Conservation (phyloP, 2,888 invertebrate genomes). For the Elysia crispata region DNA sequence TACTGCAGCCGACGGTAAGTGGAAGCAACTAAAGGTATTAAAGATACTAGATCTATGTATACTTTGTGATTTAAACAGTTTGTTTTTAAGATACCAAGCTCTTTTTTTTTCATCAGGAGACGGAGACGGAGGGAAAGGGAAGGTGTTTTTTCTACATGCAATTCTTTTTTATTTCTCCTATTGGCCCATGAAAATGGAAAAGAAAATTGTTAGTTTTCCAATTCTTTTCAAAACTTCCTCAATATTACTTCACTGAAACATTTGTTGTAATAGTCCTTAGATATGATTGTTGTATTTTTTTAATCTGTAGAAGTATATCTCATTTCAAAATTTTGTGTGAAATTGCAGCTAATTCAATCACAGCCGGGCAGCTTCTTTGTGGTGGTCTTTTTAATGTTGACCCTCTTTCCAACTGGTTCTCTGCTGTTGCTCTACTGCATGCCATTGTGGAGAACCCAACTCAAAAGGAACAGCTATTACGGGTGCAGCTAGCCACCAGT, state of each 20-base stretch:
- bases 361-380: constrained; percentile 91
- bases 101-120: no score
- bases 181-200: no score
- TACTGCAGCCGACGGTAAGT: constrained; percentile 85
- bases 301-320: background rate
- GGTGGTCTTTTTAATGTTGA: constrained; percentile 94
- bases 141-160: no score
- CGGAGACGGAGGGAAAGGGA: no score
- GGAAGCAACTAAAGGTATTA: no score
- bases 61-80: no score
- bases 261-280: background rate
- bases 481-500: constrained; percentile 88
- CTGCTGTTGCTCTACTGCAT: constrained; percentile 93
- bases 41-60: no score
- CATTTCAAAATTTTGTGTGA: background rate
- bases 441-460: constrained; percentile 88
- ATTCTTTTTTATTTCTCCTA: no score
- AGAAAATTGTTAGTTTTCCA: no score
- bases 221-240: no score
- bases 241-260: background rate
- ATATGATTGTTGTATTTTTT: no score
- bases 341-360: constrained; percentile 77
- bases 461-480: constrained; percentile 90
- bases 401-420: constrained; percentile 95
- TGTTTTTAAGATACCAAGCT: no score